A percentile compares a stretch with the other conserved stretches of the same genome.
phyloP scores from a whole-genome alignment of 2,797 vertebrate genomes.

The Phataginus tricuspis region DNA sequence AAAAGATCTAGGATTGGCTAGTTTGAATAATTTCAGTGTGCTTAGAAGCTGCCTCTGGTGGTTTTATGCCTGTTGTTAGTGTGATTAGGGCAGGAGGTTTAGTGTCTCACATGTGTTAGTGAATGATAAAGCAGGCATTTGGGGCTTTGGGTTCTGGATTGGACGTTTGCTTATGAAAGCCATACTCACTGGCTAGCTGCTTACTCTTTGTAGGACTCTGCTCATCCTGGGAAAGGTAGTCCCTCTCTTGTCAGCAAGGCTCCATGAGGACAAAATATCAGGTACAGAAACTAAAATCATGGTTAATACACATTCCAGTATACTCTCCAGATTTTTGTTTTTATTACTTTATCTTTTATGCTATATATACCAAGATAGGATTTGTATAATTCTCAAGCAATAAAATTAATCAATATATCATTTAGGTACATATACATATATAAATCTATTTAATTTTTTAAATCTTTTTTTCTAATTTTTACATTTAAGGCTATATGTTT shows the following conservation, averaged over 20 bases:
- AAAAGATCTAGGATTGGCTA: neutral
- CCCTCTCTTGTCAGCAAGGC: neutral
- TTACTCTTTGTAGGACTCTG: neutral
- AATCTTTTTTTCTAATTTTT: neutral
- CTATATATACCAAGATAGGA: neutral
- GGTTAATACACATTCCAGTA: neutral
- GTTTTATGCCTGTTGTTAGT: neutral
- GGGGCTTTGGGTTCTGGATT: neutral
- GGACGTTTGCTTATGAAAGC: neutral
- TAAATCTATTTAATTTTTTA: neutral
- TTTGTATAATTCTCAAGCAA: neutral
- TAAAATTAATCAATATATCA: neutral
- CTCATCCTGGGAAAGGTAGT: neutral
- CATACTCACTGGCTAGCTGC: neutral
- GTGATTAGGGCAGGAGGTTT: neutral
- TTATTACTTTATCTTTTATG: neutral
- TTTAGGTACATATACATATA: neutral
- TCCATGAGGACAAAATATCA: neutral
- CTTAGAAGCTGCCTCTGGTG: neutral
- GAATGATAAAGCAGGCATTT: neutral
- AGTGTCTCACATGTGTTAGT: neutral
- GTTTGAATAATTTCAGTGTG: neutral
- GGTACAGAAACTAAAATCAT: neutral
- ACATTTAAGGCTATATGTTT: neutral
- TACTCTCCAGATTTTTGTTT: neutral